Percentiles rank a stretch among this genome's conserved stretches.
phyloP scores from a whole-genome alignment of 2,113 vertebrate species.

The Clupea harengus region DNA sequence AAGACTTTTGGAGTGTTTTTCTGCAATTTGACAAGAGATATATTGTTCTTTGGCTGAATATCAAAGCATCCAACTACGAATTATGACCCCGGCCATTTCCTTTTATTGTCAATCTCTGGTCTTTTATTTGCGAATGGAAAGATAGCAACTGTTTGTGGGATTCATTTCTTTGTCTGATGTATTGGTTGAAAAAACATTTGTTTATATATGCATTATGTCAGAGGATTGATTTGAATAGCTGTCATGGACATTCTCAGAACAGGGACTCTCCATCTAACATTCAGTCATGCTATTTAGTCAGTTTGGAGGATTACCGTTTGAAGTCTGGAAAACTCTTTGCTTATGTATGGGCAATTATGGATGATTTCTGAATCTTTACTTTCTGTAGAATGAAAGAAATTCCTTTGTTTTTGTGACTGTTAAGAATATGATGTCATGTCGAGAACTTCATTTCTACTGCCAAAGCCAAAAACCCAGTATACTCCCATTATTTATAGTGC shows the following conservation, averaged over 20 bases:
- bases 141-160: background rate
- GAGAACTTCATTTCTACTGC: constrained; percentile 48
- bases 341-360: background rate
- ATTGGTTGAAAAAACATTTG: background rate
- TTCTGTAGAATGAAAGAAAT: background rate
- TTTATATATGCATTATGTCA: background rate
- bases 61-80: background rate
- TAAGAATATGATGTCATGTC: constrained; percentile 33
- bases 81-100: background rate
- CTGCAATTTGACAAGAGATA: background rate
- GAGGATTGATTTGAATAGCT: background rate
- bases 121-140: background rate
- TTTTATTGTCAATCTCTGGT: background rate
- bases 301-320: background rate
- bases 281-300: background rate
- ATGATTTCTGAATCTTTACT: constrained; percentile 15
- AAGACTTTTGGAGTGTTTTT: background rate
- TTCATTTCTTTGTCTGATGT: background rate
- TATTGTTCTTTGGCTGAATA: background rate
- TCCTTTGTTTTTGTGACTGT: background rate
- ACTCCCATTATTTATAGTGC: constrained; percentile 55
- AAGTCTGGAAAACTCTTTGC: background rate
- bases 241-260: background rate
- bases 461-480: constrained; percentile 43
- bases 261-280: background rate